A percentile compares a stretch with the other conserved stretches of the same genome.
Conservation (phyloP, 92 coral and sea anemone genomes). For the Isaurus tuberculatus region DNA sequence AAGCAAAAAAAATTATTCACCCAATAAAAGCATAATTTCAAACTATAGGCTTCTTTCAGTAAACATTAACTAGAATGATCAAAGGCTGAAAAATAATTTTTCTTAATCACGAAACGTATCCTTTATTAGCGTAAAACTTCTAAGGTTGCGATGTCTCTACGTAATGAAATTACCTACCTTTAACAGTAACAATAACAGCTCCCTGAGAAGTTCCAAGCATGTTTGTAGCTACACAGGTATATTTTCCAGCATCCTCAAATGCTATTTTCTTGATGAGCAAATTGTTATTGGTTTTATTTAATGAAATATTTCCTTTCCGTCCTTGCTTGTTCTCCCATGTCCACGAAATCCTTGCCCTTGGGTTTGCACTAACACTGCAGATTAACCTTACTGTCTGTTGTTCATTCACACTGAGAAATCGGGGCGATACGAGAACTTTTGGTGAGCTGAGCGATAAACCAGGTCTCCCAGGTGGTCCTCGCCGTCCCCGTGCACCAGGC, state of each 20-base stretch:
- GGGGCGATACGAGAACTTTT: background rate
- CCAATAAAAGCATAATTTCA: too few species aligned
- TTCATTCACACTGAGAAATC: background rate
- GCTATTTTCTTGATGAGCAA: too few species aligned
- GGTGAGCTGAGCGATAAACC: background rate
- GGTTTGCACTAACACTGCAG: constrained; percentile 2
- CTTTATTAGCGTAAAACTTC: background rate
- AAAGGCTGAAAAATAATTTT: too few species aligned
- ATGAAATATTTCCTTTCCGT: background rate
- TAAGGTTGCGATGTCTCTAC: too few species aligned
- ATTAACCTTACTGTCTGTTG: background rate
- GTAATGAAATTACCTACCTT: background rate
- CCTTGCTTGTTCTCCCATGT: background rate
- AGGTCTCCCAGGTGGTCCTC: constrained; percentile 1
- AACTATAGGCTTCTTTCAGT: too few species aligned
- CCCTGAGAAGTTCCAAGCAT: background rate
- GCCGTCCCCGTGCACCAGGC: background rate
- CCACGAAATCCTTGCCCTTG: background rate
- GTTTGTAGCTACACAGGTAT: constrained; percentile 11
- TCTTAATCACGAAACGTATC: too few species aligned
- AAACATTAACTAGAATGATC: too few species aligned
- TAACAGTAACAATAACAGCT: background rate
- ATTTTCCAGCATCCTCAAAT: constrained; percentile 2
- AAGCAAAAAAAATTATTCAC: too few species aligned
- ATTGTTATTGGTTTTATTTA: too few species aligned